Evolutionary conservation across 2,113 vertebrate species (phyloP).

Genomic region (Tupaia chinensis): DNA sequence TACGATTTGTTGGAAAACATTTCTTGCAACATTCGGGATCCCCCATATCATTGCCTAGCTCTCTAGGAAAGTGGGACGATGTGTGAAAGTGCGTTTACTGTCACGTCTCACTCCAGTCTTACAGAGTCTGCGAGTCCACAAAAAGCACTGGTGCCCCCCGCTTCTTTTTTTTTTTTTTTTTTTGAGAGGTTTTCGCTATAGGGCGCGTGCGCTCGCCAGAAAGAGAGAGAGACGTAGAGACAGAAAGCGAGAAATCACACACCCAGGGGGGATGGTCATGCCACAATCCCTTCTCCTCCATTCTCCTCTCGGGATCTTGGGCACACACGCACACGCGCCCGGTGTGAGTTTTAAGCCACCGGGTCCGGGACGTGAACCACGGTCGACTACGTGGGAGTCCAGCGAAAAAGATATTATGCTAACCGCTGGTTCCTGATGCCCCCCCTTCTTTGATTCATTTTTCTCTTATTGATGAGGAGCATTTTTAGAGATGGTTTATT

Average conservation of each 20-base stretch:
- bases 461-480: conserved; percentile 8
- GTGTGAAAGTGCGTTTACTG: background rate
- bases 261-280: no score
- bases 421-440: background rate
- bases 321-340: no score
- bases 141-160: background rate
- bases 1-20: background rate
- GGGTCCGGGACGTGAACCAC: no score
- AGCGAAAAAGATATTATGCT: no score
- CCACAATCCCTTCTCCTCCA: no score
- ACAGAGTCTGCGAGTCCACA: background rate
- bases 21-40: background rate
- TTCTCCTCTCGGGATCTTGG: no score
- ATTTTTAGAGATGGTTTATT: conserved; percentile 36
- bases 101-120: background rate
- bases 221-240: no score
- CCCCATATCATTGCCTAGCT: background rate
- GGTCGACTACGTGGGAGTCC: no score
- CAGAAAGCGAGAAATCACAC: no score
- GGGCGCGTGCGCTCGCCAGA: no score
- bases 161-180: background rate
- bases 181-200: no score
- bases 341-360: no score
- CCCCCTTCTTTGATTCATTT: background rate
- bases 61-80: background rate